Evolutionary conservation across 2,888 invertebrate genomes (phyloP).

Genomic region (Phengaris arion): DNA sequence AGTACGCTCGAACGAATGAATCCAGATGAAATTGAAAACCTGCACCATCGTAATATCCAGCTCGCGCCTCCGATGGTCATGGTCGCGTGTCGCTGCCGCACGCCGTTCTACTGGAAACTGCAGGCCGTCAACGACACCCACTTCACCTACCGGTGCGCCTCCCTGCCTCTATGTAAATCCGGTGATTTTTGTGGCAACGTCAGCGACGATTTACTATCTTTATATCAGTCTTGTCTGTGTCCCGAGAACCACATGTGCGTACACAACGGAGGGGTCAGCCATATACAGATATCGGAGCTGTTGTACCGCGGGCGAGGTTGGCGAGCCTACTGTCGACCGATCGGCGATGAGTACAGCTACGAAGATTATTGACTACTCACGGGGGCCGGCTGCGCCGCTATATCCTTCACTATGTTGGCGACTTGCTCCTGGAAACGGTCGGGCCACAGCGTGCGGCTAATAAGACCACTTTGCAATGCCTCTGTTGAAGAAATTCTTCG

Average conservation of each 20-base stretch:
- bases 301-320: conserved; percentile 79
- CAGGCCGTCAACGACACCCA: conserved; percentile 44
- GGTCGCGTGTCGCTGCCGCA: conserved; percentile 72
- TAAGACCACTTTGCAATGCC: conserved; percentile 87
- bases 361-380: conserved; percentile 69
- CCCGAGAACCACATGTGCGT: conserved; percentile 81
- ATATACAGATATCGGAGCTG: conserved; percentile 72
- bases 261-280: conserved; percentile 66
- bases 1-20: conserved; percentile 55
- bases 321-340: conserved; percentile 75
- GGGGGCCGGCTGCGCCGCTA: conserved; percentile 87
- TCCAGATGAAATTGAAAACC: conserved; percentile 63
- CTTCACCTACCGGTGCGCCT: conserved; percentile 68
- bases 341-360: conserved; percentile 53
- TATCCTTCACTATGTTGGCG: conserved; percentile 82
- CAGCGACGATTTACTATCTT: conserved; percentile 76
- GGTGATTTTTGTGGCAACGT: conserved; percentile 82
- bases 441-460: conserved; percentile 89
- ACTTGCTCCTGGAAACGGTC: conserved; percentile 88
- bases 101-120: conserved; percentile 75
- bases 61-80: conserved; percentile 65
- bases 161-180: conserved; percentile 73
- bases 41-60: conserved; percentile 63
- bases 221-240: conserved; percentile 82
- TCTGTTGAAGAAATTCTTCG: conserved; percentile 90